Percentiles rank a stretch among this genome's conserved stretches.
Conservation (phyloP, 2,888 invertebrate species). For the Phortica okadai region DNA sequence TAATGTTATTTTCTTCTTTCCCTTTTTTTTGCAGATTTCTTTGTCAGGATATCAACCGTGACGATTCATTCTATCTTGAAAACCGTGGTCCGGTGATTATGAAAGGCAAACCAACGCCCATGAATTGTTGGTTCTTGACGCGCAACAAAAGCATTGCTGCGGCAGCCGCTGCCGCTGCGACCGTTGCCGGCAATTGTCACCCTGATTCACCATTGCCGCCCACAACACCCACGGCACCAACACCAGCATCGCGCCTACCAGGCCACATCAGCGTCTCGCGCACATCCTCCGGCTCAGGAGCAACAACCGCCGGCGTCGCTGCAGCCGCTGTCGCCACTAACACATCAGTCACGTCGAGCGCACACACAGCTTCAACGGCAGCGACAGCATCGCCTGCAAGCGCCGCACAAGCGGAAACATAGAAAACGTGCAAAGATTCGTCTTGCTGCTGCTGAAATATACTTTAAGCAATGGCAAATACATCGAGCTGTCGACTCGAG, state of each 20-base stretch:
- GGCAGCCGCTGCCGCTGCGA: slow-evolving; percentile 50
- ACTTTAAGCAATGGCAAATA: slow-evolving; percentile 58
- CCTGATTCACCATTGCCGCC: slow-evolving; percentile 64
- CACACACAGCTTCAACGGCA: slow-evolving; percentile 27
- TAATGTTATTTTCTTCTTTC: slow-evolving; percentile 37
- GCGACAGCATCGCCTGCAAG: slow-evolving; percentile 41
- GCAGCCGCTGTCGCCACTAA: slow-evolving; percentile 30
- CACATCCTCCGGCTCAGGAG: slow-evolving; percentile 55
- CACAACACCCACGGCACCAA: slow-evolving; percentile 56
- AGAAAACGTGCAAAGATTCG: slow-evolving; percentile 67
- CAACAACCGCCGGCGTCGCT: slow-evolving; percentile 29
- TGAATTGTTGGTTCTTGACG: slow-evolving; percentile 94
- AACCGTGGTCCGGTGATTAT: slow-evolving; percentile 92
- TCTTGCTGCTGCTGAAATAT: slow-evolving; percentile 71
- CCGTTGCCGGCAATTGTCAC: slow-evolving; percentile 60
- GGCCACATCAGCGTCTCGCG: slow-evolving; percentile 60
- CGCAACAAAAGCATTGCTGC: slow-evolving; percentile 63
- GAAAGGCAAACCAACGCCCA: slow-evolving; percentile 96
- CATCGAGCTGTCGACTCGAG: slow-evolving; percentile 29
- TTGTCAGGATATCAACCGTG: slow-evolving; percentile 87
- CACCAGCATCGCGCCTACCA: slow-evolving; percentile 38
- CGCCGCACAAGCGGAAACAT: slow-evolving; percentile 60
- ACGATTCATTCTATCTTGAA: slow-evolving; percentile 89
- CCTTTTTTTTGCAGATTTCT: slow-evolving; percentile 82
- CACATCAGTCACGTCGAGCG: slow-evolving; percentile 24